Evolutionary conservation across 2,113 vertebrate species (phyloP), one percentile per base, ranked within the genome.

Genomic region (Dicerorhinus sumatrensis): DNA sequence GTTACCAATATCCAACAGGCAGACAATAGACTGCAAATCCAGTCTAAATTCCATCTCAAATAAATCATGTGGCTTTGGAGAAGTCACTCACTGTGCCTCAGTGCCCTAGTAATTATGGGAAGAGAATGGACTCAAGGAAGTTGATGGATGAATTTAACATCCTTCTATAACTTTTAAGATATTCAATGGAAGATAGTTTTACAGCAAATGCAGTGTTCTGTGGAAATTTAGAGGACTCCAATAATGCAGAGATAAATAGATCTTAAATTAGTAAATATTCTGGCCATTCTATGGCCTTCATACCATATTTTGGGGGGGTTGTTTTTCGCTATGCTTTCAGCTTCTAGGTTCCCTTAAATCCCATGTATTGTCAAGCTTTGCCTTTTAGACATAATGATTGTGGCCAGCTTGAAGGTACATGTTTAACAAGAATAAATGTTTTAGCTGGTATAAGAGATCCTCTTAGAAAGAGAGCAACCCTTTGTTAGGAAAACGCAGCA

Each of bases 311-410:
- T 10, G 16, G 20, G 21, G 6, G 5, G 17, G 62, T 36, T 62
- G 33, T 13, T 89, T 94, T 84, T 85, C 63, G 63, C 18, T 81
- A 25, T 46, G 10, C 58, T 84, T 96, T 70, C 58, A 33, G 51
- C 16, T 97, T 81, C 72, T n/a, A 11, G 6, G 21, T 83, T 72
- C 39, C 51, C 29, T 76, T 67, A 69, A 94, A 70, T 20, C 11
- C 39, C 20, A 56, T 20, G 4, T 33, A 81, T 72, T 67, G 36
- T 54, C 56, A 92, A 65, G 23, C 14, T 73, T 89, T 84, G 42
- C 23, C 82, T 96, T 80, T 80, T 84, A 96, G 72, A 46, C 25
- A 84, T 70, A 70, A 80, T n/a, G 27, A 90, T 70, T 36, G 12
- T 81, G 46, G 23, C 7, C 91, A 88, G 11, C n/a, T 56, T 95